Evolutionary conservation across 2,888 invertebrate species (phyloP), one percentile per base, ranked within the genome.

Genomic region (Rhingia rostrata): DNA sequence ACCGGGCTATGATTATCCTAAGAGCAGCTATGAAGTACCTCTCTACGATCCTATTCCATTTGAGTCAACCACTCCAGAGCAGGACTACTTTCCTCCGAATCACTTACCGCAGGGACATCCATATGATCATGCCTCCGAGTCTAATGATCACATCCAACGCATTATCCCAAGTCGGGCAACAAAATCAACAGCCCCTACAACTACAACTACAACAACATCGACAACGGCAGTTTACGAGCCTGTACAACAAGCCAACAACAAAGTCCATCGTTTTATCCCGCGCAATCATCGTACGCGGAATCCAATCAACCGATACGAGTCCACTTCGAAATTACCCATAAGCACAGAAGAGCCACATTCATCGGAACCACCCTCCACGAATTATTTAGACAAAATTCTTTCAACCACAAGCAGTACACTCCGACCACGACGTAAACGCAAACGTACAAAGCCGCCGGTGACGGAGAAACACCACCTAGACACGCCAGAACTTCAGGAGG

Each of bases 21-120:
- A 90, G 74, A 89, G 89, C 6, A 91, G 92, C 54, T 91, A 92
- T 74, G 91, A 91, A 80, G 91, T 91, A n/a, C 91, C 92, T 35
- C 87, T 91, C 14, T 91, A 91, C 35, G 90, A 91, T 83, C 89
- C 90, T 1, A 88, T 90, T 81, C 90, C 90, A 4, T 91, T 90
- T 43, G 90, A 89, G 33, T 86, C 89, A 10, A 89, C 87, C 41
- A 87, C 88, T 6, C 81, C 89, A 9, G 87, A 89, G 4, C 88
- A 89, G 3, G 84, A 84, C 14, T 75, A 49, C 43, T 84, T 84
- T 22, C 84, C 84, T 1, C 84, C 84, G 10, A 75, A 80, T 51
- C 47, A 74, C 22, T 6, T 54, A n/a, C 3, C 49, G 6, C 14
- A 7, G 2, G 10, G 22, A 3, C 10, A 51, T 9, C 63, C 53